Evolutionary conservation across 2,113 vertebrate genomes (phyloP), one percentile per base, ranked within the genome.

Genomic region (Bungarus multicinctus): DNA sequence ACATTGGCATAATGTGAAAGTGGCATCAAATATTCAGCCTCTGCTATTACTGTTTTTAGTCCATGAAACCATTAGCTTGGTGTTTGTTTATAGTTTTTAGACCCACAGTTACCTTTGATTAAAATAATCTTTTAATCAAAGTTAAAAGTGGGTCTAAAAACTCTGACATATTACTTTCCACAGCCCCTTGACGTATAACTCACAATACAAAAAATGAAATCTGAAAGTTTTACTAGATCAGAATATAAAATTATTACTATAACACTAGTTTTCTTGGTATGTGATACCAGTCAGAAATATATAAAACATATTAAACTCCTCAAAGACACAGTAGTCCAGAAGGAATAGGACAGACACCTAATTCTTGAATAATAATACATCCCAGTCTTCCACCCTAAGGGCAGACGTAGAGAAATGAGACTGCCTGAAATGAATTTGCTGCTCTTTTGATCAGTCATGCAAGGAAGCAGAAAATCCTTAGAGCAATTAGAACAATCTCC

Each of bases 11-110:
- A 98, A 97, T 97, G 97, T 97, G 98, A 98, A 98, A 98, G 98
- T 96, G 97, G 97, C 97, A 97, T 98, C 97, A 98, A 95, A 97
- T 98, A 98, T 97, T 97, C 98, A 98, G 98, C 98, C 98, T 98
- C 96, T 98, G 98, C 97, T 98, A 98, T 94, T 96, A 96, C 97
- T 98, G 97, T 97, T 98, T 96, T 96, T 91, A 95, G 96, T 96
- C 96, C 96, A 90, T 91, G 18, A 91, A 89, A 92, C 30, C 93
- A 91, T 93, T 94, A 18, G 89, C 85, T 57, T 58, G 34, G 95
- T 94, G 95, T 53, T 93, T 90, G 94, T 27, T n/a, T 93, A 94
- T 88, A 89, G 60, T 64, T 64, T 64, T 64, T 64, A 64, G 60
- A 64, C 4, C 60, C 60, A 64, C 27, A 64, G 60, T 64, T 64